Conservation (phyloP, 2,888 invertebrate species). For the Scaeva pyrastri region DNA sequence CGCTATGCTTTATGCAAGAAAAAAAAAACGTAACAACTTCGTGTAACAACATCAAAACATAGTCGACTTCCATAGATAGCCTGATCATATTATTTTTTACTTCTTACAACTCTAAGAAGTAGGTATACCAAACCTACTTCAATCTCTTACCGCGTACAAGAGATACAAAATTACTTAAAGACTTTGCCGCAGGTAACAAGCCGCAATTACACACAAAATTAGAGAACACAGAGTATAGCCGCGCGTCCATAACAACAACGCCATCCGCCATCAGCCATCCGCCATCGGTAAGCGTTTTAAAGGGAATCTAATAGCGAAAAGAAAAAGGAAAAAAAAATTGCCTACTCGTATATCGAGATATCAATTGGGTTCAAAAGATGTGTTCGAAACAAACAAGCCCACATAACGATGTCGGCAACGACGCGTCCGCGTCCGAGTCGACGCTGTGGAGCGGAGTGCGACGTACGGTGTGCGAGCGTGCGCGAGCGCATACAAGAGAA, state of each 20-base stretch:
- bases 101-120: conserved; percentile 29
- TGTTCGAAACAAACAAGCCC: conserved; percentile 55
- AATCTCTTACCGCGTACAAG: conserved; percentile 7
- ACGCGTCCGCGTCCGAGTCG: too few relatives aligned
- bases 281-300: conserved; percentile 57
- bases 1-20: conserved; percentile 11
- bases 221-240: conserved; percentile 65
- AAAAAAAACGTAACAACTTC: conserved; percentile 31
- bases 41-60: conserved; percentile 56
- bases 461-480: conserved; percentile 37
- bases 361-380: conserved; percentile 68
- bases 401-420: conserved; percentile 19
- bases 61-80: conserved; percentile 60
- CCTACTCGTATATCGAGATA: conserved; percentile 56
- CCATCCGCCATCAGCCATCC: conserved; percentile 25
- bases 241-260: conserved; percentile 33
- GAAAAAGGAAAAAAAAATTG: conserved; percentile 39
- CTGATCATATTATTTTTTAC: conserved; percentile 21
- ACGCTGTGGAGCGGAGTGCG: not conserved
- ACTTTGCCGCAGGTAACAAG: conserved; percentile 63
- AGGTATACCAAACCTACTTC: not conserved
- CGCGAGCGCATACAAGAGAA: conserved; percentile 32
- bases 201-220: conserved; percentile 74
- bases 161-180: conserved; percentile 35
- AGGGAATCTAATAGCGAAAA: conserved; percentile 66